Base-by-base conservation (phyloP, 2,888 invertebrate species). In the Cephus rjabovi region DNA sequence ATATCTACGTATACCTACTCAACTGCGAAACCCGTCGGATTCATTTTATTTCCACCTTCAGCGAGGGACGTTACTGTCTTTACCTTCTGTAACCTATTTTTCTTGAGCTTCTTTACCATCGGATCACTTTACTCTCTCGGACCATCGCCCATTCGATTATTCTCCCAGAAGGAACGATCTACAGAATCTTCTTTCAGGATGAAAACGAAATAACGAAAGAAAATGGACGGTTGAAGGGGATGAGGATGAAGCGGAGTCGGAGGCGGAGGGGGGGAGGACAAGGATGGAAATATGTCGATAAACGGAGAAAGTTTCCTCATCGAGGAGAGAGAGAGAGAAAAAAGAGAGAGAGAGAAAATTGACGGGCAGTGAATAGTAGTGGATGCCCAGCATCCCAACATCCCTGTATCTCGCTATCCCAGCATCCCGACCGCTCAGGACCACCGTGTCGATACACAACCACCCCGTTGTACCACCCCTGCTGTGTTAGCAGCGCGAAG, bases 301-400 rank as follows among this genome's bases (percentile, higher is more conserved):
- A 33, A 71, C 33, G 34, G 30, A 73, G 56, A 77, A 85, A 85
- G 81, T 84, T 85, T 73, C 79, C 81, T 82, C 82, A 83, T 83
- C 82, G 79, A 56, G 82, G 76, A 71, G 71, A 77, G 77, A 79
- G 11, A 15, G 75, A 75, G 40, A 69, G 79, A 76, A 78, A 35
- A 12, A 40, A 73, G 6, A 33, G 71, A 69, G 30, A 75, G 75
- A 76, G 74, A 75, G 75, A 75, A 79, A 77, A 76, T 76, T 34
- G 15, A 37, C 23, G 34, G 71, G 76, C 68, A 37, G 34, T 71
- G 56, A 40, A 33, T 35, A 34, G 40, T 15, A 34, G 75, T 9
- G 69, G 33, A 75, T 76, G 77, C 69, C 81, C 77, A 81, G 78
- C 74, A 15, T 35, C 34, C 40, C 76, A 40, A 70, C 73, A 31